Evolutionary conservation across 2,797 vertebrate species (phyloP), one percentile per base, ranked within the genome.

Genomic region (Malurus leucopterus): DNA sequence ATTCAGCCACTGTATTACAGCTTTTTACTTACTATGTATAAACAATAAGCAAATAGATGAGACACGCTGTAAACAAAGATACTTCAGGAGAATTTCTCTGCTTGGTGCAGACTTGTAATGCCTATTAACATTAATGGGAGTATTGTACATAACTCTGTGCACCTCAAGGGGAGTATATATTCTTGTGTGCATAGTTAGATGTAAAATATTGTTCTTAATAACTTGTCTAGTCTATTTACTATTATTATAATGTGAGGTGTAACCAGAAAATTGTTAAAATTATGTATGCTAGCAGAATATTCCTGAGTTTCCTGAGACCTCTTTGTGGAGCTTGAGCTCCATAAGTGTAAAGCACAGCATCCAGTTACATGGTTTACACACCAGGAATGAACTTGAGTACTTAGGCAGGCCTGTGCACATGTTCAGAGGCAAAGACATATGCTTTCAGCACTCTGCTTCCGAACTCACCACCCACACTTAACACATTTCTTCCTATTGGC

Each of bases 131-230:
- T 94, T 95, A 95, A 93, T 92, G 75, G 84, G 53, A 93, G 57
- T 76, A 64, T 9, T 91, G 86, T 90, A 93, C 62, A 84, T 89
- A 90, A 77, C 51, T 79, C 72, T 68, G 53, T 54, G 69, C 47
- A 64, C 57, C 88, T 88, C 91, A 58, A 85, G 90, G 77, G 86
- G 72, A 83, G 80, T 84, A 90, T 88, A 91, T 83, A 86, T 82
- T 89, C 83, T 95, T 87, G 67, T 90, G 85, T 76, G 92, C 71
- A 73, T 81, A 92, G 85, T 94, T 91, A 91, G 54, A 78, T 63
- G 47, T 93, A 96, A 96, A 91, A 94, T 95, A 95, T 8, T 86
- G 80, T 86, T 92, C 88, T 88, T 91, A 94, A 95, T 93, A 94
- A 88, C 89, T 88, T 92, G 40, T 65, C 74, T 85, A 84, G 36